These are phyloP conservation scores for Nematopogon swammerdamellus DNA, from an alignment of 2,888 invertebrate species.

Conservation along the genomic window DNA sequence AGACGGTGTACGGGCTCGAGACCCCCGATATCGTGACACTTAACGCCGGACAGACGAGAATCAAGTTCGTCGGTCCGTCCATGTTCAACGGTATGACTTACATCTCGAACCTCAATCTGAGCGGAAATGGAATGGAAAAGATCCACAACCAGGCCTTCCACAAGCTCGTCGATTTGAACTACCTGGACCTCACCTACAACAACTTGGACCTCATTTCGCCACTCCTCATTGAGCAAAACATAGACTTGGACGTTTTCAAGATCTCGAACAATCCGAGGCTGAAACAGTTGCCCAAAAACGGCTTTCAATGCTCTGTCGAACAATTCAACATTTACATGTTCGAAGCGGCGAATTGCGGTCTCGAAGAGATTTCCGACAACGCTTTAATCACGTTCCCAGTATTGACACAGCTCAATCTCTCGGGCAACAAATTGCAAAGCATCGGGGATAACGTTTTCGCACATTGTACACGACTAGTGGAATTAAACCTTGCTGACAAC, in stretches of 20 bases:
- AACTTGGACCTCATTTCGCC: slow-evolving; percentile 63
- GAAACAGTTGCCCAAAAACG: slow-evolving; percentile 61
- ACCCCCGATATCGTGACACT: slow-evolving; percentile 63
- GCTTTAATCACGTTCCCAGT: slow-evolving; percentile 71
- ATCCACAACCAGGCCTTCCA: slow-evolving; percentile 69
- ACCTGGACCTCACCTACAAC: slow-evolving; percentile 73
- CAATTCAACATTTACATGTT: slow-evolving; percentile 64
- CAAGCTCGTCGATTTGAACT: slow-evolving; percentile 61
- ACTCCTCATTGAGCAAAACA: slow-evolving; percentile 66
- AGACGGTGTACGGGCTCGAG: slow-evolving; percentile 59
- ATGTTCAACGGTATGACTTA: slow-evolving; percentile 63
- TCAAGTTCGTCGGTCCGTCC: slow-evolving; percentile 61
- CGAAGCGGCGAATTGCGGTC: slow-evolving; percentile 71
- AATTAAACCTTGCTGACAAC: slow-evolving; percentile 72
- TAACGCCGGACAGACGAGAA: slow-evolving; percentile 66
- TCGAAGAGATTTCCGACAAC: slow-evolving; percentile 59
- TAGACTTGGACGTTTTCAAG: slow-evolving; percentile 64
- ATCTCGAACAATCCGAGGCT: slow-evolving; percentile 69
- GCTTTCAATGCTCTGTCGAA: slow-evolving; percentile 61
- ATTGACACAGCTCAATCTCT: slow-evolving; percentile 62
- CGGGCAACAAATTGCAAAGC: slow-evolving; percentile 62
- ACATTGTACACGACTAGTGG: slow-evolving; percentile 55
- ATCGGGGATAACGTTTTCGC: slow-evolving; percentile 55
- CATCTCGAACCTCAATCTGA: slow-evolving; percentile 64
- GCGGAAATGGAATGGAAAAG: slow-evolving; percentile 65